A percentile compares a stretch with the other conserved stretches of the same genome.
These are phyloP conservation scores for Acrossocheilus fasciatus DNA, from an alignment of 2,797 vertebrate species.

Conservation along the genomic window DNA sequence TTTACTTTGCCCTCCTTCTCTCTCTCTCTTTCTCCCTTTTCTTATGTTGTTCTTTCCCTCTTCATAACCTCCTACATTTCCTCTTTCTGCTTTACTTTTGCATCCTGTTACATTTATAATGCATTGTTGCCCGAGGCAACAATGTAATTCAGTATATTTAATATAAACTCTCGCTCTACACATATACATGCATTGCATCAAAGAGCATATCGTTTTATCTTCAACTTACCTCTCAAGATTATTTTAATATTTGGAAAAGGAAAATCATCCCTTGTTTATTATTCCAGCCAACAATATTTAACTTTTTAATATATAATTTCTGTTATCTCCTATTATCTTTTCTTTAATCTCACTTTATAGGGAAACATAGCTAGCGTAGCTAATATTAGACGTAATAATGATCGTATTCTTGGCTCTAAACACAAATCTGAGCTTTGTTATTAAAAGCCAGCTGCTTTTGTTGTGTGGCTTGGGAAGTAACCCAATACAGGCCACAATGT, in stretches of 20 bases:
- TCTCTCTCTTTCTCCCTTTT: neutral
- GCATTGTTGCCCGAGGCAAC: neutral
- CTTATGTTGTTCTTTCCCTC: neutral
- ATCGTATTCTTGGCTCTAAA: neutral
- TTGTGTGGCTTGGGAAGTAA: neutral
- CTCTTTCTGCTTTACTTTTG: constrained; percentile 31
- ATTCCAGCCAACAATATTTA: neutral
- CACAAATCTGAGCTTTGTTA: neutral
- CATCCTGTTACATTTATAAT: constrained; percentile 29
- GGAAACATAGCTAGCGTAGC: neutral
- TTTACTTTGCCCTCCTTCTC: constrained; percentile 12
- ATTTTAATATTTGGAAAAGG: neutral
- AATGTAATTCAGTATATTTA: constrained; percentile 10
- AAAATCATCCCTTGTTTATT: neutral
- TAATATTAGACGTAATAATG: neutral
- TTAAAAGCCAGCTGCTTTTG: neutral
- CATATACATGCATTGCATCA: neutral
- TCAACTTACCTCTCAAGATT: neutral
- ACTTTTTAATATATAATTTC: neutral
- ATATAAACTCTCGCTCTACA: constrained; percentile 12
- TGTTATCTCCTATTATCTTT: neutral
- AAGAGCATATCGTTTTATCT: neutral
- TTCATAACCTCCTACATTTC: constrained; percentile 1
- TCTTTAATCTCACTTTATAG: neutral
- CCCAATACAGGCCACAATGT: neutral